A percentile compares a stretch with the other conserved stretches of the same genome.
Evolutionary conservation across 35 echinoderm and acorn worm genomes (phyloP).

Genomic region (Eucidaris tribuloides): DNA sequence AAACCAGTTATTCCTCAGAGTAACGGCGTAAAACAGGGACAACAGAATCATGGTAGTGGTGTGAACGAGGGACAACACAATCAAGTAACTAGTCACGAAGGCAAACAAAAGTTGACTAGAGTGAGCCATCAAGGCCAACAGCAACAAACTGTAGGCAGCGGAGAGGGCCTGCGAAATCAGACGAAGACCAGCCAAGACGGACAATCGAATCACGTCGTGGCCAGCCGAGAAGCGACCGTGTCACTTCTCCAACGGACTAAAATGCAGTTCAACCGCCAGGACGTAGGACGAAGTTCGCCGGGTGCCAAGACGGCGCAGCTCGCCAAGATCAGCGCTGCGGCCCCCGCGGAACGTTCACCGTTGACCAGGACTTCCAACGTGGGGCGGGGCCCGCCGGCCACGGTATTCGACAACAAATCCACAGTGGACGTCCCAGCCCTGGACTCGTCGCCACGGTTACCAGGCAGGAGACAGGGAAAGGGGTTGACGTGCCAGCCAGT

Average conservation of each 20-base stretch:
- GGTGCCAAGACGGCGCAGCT: constrained; percentile 9
- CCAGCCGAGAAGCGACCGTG: not conserved
- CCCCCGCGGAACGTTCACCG: not conserved
- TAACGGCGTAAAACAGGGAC: not conserved
- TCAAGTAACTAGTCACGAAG: too few species aligned
- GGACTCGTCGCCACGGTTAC: constrained; percentile 28
- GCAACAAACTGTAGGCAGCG: too few species aligned
- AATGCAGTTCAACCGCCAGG: not conserved
- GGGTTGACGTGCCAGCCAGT: not conserved
- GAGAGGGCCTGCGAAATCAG: too few species aligned
- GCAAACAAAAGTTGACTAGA: too few species aligned
- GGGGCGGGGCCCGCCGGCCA: not conserved
- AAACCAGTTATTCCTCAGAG: too few species aligned
- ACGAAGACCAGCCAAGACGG: too few species aligned
- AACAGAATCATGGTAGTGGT: not conserved
- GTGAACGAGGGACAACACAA: not conserved
- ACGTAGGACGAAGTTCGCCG: not conserved
- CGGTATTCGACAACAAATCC: not conserved
- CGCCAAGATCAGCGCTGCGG: not conserved
- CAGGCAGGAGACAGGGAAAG: not conserved
- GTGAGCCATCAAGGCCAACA: too few species aligned
- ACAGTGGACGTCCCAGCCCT: constrained; percentile 11
- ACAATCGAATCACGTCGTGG: too few species aligned
- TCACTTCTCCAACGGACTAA: constrained; percentile 8
- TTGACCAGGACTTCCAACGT: not conserved